Evolutionary conservation across 2,888 invertebrate genomes (phyloP).

Genomic region (Heterodera filipjevi): DNA sequence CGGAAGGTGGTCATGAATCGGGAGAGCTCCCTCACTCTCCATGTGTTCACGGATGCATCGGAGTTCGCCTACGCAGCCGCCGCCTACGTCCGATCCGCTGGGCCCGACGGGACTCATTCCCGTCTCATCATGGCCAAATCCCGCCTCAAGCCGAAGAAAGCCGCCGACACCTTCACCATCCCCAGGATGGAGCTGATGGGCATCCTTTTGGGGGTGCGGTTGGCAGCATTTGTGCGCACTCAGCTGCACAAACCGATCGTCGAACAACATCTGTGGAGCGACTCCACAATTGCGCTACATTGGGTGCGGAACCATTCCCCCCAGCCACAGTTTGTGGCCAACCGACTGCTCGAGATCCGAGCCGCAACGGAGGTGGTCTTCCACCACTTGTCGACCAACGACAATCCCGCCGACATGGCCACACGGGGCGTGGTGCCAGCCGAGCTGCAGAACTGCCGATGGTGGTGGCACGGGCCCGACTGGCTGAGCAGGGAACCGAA

Average conservation of each 20-base stretch:
- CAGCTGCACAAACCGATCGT: not conserved
- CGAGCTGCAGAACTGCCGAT: not conserved
- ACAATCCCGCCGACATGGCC: slow-evolving; percentile 30
- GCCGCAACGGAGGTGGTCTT: not conserved
- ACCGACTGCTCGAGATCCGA: slow-evolving; percentile 15
- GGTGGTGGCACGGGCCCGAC: slow-evolving; percentile 28
- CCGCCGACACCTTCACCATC: no score
- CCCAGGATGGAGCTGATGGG: slow-evolving; percentile 27
- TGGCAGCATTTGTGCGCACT: not conserved
- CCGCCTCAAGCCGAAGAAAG: no score
- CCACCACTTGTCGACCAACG: slow-evolving; percentile 10
- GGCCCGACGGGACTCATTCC: no score
- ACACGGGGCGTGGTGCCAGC: slow-evolving; percentile 6
- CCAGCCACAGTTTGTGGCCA: slow-evolving; percentile 20
- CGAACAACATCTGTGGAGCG: slow-evolving; percentile 19
- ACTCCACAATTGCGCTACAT: slow-evolving; percentile 9
- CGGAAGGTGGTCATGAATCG: not conserved
- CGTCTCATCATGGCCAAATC: no score
- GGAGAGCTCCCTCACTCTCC: not conserved
- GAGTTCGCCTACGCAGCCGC: slow-evolving; percentile 32
- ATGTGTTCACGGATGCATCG: no score
- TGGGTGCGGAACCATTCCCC: not conserved
- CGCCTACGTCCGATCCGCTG: slow-evolving; percentile 30
- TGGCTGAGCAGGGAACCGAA: not conserved
- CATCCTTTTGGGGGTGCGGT: not conserved